Evolutionary conservation across 2,888 invertebrate genomes (phyloP), one percentile per base, ranked within the genome.

Genomic region (Rhyacophila evoluta): DNA sequence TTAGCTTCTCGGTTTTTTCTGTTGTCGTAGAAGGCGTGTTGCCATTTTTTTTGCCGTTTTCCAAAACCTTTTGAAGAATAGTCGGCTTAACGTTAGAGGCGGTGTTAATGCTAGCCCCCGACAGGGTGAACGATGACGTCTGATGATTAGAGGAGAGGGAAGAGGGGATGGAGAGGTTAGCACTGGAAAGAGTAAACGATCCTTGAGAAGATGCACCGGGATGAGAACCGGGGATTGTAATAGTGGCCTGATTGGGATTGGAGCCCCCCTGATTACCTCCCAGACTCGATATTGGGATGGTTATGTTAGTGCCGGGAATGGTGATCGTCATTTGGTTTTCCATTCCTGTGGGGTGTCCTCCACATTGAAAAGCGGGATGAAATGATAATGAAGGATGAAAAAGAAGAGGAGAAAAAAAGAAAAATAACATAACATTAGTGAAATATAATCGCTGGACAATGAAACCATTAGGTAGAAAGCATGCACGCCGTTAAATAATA

Each of bases 271-370:
- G 38, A 83, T 86, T 74, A 25, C 87, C 87, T 83, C 87, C 85
- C 84, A 89, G 84, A 83, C 89, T 88, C 85, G 87, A 87, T 84
- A 90, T 84, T 75, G 92, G 92, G 83, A 92, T 91, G 84, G 90
- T 88, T 83, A 92, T 88, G 87, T 92, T 92, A 84, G 92, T 92
- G 85, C 92, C 92, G 78, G 92, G 92, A 84, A 92, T 91, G 74
- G 90, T 90, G 84, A 92, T 87, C 81, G 91, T 88, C 83, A 92
- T 88, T 78, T 87, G 87, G 85, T 88, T 88, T 84, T 89, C 89
- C 84, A 67, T 74, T 77, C 27, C 73, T 68, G 74, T 37, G 8
- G 68, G 75, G 28, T 76, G 71, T 37, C 72, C 81, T 38, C 39
- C 75, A 79, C 36, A 73, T 36, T 69, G 28, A 38, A 25, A 78